Percentiles rank a stretch among this genome's conserved stretches.
phyloP scores from a whole-genome alignment of 2,888 invertebrate species.

The Villa cingulata region DNA sequence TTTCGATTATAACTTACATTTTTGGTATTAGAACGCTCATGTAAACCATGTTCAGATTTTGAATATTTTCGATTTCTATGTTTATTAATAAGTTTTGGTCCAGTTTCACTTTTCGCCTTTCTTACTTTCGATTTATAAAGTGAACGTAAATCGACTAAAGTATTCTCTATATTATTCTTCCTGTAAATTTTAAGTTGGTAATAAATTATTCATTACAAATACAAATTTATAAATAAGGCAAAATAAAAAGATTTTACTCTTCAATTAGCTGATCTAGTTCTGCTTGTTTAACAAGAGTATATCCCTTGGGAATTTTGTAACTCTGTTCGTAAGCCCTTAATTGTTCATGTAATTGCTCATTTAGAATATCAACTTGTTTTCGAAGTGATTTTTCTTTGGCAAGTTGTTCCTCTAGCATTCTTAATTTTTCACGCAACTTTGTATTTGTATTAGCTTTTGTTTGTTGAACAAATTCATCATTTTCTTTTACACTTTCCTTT shows the following conservation, averaged over 20 bases:
- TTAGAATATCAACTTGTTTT: constrained; percentile 48
- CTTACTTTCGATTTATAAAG: constrained; percentile 16
- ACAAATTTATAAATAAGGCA: background rate
- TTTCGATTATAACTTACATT: too few relatives aligned
- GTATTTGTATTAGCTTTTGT: constrained; percentile 22
- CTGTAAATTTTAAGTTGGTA: too few relatives aligned
- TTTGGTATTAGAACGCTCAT: background rate
- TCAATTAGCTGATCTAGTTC: constrained; percentile 23
- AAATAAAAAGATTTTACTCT: constrained; percentile 20
- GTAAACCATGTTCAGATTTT: constrained; percentile 5
- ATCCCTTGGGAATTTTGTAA: constrained; percentile 21
- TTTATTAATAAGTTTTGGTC: background rate
- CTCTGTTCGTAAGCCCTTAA: constrained; percentile 37
- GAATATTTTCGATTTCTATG: constrained; percentile 2
- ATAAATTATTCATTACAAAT: background rate
- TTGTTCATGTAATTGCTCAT: constrained; percentile 45
- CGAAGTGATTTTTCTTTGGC: constrained; percentile 47
- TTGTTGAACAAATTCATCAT: constrained; percentile 10
- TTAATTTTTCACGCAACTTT: constrained; percentile 25
- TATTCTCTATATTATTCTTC: constrained; percentile 20
- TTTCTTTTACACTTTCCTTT: constrained; percentile 20
- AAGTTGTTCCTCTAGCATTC: constrained; percentile 43
- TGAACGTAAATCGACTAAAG: constrained; percentile 3
- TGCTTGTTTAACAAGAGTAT: constrained; percentile 22
- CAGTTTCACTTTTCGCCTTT: constrained; percentile 30